Evolutionary conservation across 2,888 invertebrate species (phyloP).

Genomic region (Amorpha juglandis): DNA sequence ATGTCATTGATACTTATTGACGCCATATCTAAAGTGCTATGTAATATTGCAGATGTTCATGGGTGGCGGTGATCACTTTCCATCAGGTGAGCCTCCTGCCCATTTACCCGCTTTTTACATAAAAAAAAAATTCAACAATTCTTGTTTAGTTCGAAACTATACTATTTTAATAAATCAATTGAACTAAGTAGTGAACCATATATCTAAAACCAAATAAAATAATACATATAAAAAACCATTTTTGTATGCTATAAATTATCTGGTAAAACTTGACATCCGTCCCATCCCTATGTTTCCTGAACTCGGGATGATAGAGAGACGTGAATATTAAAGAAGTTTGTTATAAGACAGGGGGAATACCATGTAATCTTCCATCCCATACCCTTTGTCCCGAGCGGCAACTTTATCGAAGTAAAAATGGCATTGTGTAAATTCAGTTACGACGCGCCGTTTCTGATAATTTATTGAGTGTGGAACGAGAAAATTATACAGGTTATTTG

Average conservation of each 20-base stretch:
- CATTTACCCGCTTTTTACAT: no score
- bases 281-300: not conserved
- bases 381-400: not conserved
- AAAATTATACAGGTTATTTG: slow-evolving; percentile 16
- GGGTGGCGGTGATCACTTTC: no score
- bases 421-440: slow-evolving; percentile 13
- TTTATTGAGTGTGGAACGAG: slow-evolving; percentile 18
- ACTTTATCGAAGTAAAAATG: slow-evolving; percentile 13
- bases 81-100: no score
- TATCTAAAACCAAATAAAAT: not conserved
- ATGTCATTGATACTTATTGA: no score
- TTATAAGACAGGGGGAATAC: slow-evolving; percentile 21
- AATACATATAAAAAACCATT: not conserved
- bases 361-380: not conserved
- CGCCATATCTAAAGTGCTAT: no score
- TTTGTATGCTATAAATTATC: not conserved
- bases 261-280: not conserved
- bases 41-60: no score
- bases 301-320: not conserved
- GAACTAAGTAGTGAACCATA: no score
- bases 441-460: slow-evolving; percentile 11
- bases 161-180: no score
- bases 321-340: slow-evolving; percentile 22
- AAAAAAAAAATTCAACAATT: no score
- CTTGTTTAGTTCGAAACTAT: no score